Evolutionary conservation across 2,888 invertebrate species (phyloP), one percentile per base, ranked within the genome.

Genomic region (Priocnemis perturbator): DNA sequence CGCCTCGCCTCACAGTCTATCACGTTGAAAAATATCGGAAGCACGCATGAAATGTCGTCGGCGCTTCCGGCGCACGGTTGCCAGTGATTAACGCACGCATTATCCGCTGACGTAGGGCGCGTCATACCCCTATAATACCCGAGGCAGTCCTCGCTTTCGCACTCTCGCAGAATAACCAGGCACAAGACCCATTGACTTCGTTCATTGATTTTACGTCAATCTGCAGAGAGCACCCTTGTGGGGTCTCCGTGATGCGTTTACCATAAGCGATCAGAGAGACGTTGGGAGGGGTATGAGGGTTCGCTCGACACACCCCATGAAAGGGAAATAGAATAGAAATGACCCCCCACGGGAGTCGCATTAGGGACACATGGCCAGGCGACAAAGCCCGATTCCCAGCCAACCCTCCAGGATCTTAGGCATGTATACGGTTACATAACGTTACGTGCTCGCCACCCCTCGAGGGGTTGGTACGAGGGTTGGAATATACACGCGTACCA

Each of bases 191-290:
- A 89, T 89, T 89, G 89, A 89, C 89, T 89, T 86, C 81, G 84
- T 86, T 87, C 89, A 89, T 89, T 88, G 89, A 89, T 89, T 89
- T 89, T 88, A 87, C 87, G 88, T 88, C 89, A 89, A 88, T 89
- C 88, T 86, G 81, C 59, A 64, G 74, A 71, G 73, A 73, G 76
- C 82, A 82, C 86, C 83, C 85, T 88, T 86, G 85, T 83, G 81
- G 86, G 84, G 81, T 81, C 83, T 87, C 86, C 84, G 85, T 86
- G 87, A 87, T 88, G 88, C 88, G 87, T 88, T 88, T 88, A 88
- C 86, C 86, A 85, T 87, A 87, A 86, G 78, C 87, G 87, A 85
- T 83, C 81, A 81, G 78, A 78, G 78, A 70, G 64, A 61, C 58
- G 50, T 1, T 30, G 65, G 67, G 72, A 67, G 67, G 78, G 74